phyloP scores from a whole-genome alignment of 2,113 vertebrate species.

The Mesoclemmys tuberculata region DNA sequence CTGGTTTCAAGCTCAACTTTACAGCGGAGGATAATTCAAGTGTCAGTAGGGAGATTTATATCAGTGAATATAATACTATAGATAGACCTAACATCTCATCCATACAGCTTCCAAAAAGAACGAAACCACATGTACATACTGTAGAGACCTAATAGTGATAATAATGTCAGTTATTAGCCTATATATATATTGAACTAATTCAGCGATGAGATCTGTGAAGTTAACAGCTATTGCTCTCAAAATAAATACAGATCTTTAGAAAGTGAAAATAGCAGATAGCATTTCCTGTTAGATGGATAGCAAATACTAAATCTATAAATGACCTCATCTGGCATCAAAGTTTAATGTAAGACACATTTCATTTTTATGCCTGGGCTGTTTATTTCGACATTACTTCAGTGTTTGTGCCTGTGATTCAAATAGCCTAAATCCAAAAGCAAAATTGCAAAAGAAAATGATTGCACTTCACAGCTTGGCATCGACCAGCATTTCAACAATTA shows the following conservation, averaged over 20 bases:
- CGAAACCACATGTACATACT: not conserved
- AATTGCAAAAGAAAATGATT: not conserved
- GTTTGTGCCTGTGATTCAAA: not conserved
- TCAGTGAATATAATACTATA: not conserved
- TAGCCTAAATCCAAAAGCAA: not conserved
- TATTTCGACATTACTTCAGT: conserved; percentile 19
- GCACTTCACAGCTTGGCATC: not conserved
- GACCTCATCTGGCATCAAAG: not conserved
- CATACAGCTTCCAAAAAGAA: not conserved
- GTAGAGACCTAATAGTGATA: not conserved
- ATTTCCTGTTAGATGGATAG: not conserved
- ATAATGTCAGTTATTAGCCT: not conserved
- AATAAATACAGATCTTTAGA: conserved; percentile 30
- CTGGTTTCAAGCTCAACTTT: conserved; percentile 60
- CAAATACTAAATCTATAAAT: conserved; percentile 13
- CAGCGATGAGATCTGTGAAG: not conserved
- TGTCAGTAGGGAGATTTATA: conserved; percentile 20
- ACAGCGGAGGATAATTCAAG: conserved; percentile 49
- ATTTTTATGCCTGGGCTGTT: not conserved
- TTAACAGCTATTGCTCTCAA: not conserved
- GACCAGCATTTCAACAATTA: not conserved
- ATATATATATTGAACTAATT: not conserved
- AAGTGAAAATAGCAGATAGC: conserved; percentile 6
- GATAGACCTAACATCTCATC: not conserved
- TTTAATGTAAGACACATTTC: not conserved